Evolutionary conservation across 2,113 vertebrate genomes (phyloP).

Genomic region (Lanius collurio): DNA sequence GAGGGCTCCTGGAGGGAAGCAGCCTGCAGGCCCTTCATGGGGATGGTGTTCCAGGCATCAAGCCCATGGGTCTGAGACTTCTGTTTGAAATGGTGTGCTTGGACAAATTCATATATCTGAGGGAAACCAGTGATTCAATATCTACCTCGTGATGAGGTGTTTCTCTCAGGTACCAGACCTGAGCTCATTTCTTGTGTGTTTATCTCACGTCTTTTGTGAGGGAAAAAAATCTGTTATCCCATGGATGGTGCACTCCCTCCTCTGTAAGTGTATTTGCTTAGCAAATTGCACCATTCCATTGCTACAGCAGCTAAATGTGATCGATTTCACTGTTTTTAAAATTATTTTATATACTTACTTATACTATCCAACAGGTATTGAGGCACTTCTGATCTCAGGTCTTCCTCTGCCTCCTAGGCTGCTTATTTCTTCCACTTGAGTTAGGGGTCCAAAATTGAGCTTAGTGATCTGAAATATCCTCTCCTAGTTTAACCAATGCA

Average conservation of each 20-base stretch:
- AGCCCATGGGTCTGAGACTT: rapidly evolving
- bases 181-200: background rate
- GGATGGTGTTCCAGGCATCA: background rate
- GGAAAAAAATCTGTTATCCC: background rate
- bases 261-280: background rate
- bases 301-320: background rate
- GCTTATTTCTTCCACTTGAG: background rate
- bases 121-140: background rate
- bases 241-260: rapidly evolving
- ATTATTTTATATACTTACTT: background rate
- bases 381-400: background rate
- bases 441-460: background rate
- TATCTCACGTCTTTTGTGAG: background rate
- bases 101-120: background rate
- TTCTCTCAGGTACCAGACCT: background rate
- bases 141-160: background rate
- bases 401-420: background rate
- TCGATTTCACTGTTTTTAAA: background rate
- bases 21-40: rapidly evolving
- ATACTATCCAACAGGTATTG: background rate
- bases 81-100: background rate
- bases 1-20: background rate
- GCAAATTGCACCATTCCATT: background rate
- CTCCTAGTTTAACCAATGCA: background rate
- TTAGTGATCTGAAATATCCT: background rate